Conservation (phyloP, 2,888 invertebrate genomes). For the Lasioglossum lativentre region DNA sequence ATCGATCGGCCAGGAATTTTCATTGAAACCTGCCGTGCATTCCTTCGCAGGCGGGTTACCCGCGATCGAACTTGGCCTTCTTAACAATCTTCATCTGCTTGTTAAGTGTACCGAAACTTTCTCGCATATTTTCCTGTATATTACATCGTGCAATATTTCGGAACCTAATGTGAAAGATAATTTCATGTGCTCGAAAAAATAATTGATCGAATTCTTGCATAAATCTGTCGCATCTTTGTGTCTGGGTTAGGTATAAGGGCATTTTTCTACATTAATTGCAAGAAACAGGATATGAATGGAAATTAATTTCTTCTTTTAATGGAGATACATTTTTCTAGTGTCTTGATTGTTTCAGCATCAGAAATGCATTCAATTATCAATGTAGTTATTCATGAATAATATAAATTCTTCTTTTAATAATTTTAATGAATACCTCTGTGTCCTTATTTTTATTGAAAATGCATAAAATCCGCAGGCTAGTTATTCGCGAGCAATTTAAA, state of each 20-base stretch:
- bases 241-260: no score
- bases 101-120: background rate
- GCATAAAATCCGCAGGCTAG: background rate
- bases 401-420: background rate
- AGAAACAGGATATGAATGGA: background rate
- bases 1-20: constrained; percentile 9
- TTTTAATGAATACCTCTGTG: background rate
- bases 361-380: background rate
- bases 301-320: background rate
- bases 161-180: background rate
- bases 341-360: background rate
- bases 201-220: background rate
- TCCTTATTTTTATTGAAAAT: background rate
- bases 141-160: background rate
- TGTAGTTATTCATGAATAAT: background rate
- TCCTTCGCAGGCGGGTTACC: background rate
- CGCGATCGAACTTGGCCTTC: background rate
- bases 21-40: constrained; percentile 8
- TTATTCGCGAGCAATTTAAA: background rate
- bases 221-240: no score
- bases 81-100: background rate
- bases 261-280: background rate
- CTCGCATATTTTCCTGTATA: background rate
- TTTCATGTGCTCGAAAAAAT: background rate
- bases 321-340: background rate